These are phyloP conservation scores for Chlamydotis undulata DNA, from an alignment of 2,113 vertebrate species.

Conservation along the genomic window DNA sequence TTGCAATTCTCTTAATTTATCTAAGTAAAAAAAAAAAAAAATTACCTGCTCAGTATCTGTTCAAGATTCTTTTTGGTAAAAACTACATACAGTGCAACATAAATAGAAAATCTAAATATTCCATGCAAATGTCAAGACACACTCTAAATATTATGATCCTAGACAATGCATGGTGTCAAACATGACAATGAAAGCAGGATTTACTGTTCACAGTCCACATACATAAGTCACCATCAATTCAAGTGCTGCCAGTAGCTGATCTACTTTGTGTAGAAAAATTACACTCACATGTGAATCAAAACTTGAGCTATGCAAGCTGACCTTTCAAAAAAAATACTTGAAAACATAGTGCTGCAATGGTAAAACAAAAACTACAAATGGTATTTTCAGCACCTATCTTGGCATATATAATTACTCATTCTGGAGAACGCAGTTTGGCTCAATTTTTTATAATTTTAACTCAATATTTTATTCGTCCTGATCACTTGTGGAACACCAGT, in stretches of 20 bases:
- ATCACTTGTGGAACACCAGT: not conserved
- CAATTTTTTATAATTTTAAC: conserved; percentile 3
- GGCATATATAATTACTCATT: not conserved
- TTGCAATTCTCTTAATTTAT: not conserved
- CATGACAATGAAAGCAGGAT: not conserved
- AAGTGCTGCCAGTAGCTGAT: not conserved
- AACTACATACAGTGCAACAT: not conserved
- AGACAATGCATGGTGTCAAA: not conserved
- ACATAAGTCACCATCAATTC: not conserved
- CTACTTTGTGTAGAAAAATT: not conserved
- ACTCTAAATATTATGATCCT: not conserved
- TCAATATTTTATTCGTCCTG: not conserved
- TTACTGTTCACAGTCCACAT: not conserved
- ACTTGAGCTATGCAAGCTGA: not conserved
- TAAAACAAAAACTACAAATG: not conserved
- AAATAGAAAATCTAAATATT: not conserved
- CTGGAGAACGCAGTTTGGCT: not conserved
- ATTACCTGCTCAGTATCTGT: not conserved
- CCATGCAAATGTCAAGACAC: not conserved
- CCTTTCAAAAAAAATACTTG: not conserved
- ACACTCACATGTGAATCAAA: not conserved
- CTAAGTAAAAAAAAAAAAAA: not conserved
- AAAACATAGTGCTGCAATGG: not conserved
- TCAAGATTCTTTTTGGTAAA: not conserved
- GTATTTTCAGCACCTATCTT: not conserved